phyloP scores from a whole-genome alignment of 2,113 vertebrate species.

The Empidonax traillii region DNA sequence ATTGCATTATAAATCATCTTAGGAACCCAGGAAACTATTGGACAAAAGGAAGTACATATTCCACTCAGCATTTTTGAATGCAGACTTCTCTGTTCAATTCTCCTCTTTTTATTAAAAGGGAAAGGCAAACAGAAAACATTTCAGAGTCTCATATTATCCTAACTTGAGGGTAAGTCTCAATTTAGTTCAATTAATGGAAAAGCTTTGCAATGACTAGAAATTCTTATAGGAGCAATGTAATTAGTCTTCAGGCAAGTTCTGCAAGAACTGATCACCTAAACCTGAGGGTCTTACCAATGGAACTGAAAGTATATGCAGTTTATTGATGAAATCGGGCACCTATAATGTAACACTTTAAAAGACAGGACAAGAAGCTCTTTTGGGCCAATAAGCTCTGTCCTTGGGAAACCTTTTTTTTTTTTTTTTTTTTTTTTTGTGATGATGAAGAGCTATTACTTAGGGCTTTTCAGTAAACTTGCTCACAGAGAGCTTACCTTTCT shows the following conservation, averaged over 20 bases:
- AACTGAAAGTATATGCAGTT: background rate
- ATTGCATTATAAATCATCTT: background rate
- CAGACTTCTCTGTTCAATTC: background rate
- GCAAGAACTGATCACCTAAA: background rate
- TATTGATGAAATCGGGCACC: background rate
- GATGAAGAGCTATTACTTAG: background rate
- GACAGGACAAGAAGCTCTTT: background rate
- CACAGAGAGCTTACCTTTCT: background rate
- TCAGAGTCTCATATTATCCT: background rate
- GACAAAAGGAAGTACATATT: background rate
- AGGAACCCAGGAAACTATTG: background rate
- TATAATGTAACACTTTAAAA: background rate
- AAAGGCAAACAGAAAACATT: background rate
- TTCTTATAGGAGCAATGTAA: background rate
- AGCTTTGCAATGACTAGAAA: background rate
- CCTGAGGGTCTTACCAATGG: background rate
- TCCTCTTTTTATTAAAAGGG: background rate
- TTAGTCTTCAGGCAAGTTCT: background rate
- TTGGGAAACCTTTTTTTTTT: no score
- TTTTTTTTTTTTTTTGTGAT: background rate
- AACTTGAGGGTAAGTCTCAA: background rate
- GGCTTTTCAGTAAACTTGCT: background rate
- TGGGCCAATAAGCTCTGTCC: background rate
- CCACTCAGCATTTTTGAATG: background rate
- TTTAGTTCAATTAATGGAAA: background rate